phyloP scores from a whole-genome alignment of 2,888 invertebrate species.

The Zygaena filipendulae region DNA sequence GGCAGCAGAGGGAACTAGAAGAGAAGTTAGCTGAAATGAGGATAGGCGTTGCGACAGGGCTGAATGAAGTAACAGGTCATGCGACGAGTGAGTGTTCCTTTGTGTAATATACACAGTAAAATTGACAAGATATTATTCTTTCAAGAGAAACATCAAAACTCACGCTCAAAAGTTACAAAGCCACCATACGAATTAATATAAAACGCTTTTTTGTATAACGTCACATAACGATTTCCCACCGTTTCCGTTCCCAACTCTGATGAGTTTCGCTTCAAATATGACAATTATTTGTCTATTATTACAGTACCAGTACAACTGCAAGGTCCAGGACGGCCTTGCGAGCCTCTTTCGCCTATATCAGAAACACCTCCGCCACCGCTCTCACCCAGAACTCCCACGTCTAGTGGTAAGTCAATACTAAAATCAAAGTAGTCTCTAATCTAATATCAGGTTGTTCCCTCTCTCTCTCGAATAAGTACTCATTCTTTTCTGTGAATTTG shows the following conservation, averaged over 20 bases:
- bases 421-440: too few species aligned
- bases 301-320: slow-evolving; percentile 57
- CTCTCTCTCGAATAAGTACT: not conserved
- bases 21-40: slow-evolving; percentile 68
- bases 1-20: slow-evolving; percentile 60
- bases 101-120: too few species aligned
- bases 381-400: slow-evolving; percentile 58
- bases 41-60: slow-evolving; percentile 55
- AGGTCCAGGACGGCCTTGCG: slow-evolving; percentile 56
- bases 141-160: too few species aligned
- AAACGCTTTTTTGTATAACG: too few species aligned
- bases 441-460: too few species aligned
- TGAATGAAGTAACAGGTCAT: slow-evolving; percentile 59
- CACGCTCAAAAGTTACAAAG: too few species aligned
- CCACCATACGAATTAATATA: too few species aligned
- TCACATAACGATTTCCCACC: too few species aligned
- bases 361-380: slow-evolving; percentile 79
- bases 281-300: too few species aligned
- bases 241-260: too few species aligned
- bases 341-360: slow-evolving; percentile 85
- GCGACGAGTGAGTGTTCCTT: slow-evolving; percentile 50
- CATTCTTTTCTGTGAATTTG: not conserved
- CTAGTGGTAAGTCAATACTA: slow-evolving; percentile 63
- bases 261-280: too few species aligned
- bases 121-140: too few species aligned